A percentile compares a stretch with the other conserved stretches of the same genome.
Evolutionary conservation across 1,140 invertebrate genomes (phyloP).

Genomic region (Drosophila kikkawai): DNA sequence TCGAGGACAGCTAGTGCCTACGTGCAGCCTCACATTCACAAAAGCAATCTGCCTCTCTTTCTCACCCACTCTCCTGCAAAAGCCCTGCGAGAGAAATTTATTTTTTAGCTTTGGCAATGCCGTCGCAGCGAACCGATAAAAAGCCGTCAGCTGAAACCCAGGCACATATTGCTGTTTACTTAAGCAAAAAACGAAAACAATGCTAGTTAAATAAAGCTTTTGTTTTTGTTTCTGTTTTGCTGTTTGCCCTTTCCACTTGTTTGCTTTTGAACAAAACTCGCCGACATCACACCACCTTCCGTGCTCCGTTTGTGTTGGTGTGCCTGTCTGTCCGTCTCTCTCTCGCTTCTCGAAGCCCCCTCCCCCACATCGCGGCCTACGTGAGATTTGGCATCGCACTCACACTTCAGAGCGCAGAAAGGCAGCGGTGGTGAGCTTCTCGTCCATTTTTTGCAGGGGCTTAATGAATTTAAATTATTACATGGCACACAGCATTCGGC

Average conservation of each 20-base stretch:
- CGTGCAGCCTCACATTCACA: slow-evolving; percentile 43
- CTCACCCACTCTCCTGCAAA: slow-evolving; percentile 15
- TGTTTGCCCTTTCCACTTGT: slow-evolving; percentile 66
- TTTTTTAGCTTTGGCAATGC: slow-evolving; percentile 71
- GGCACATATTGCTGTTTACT: slow-evolving; percentile 45
- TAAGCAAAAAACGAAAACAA: slow-evolving; percentile 59
- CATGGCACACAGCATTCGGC: slow-evolving; percentile 7
- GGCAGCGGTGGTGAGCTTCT: slow-evolving; percentile 8
- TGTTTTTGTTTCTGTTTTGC: slow-evolving; percentile 45
- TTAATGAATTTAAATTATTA: slow-evolving; percentile 29
- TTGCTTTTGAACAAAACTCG: slow-evolving; percentile 68
- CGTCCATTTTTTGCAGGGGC: slow-evolving; percentile 34
- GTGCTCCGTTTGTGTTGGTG: slow-evolving; percentile 13
- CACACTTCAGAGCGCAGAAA: slow-evolving; percentile 10
- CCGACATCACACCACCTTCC: slow-evolving; percentile 72
- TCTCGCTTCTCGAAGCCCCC: slow-evolving; percentile 22
- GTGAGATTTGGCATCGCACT: slow-evolving; percentile 48
- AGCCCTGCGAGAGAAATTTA: slow-evolving; percentile 37
- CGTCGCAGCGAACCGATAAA: slow-evolving; percentile 34
- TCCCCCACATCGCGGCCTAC: slow-evolving; percentile 60
- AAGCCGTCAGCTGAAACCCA: slow-evolving; percentile 37
- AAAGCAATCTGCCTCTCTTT: slow-evolving; percentile 6
- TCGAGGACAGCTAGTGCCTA: slow-evolving; percentile 41
- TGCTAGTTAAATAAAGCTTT: slow-evolving; percentile 29
- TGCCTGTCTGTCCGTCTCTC: slow-evolving; percentile 29